Evolutionary conservation across 1,140 invertebrate species (phyloP).

Genomic region (Camponotus floridanus): DNA sequence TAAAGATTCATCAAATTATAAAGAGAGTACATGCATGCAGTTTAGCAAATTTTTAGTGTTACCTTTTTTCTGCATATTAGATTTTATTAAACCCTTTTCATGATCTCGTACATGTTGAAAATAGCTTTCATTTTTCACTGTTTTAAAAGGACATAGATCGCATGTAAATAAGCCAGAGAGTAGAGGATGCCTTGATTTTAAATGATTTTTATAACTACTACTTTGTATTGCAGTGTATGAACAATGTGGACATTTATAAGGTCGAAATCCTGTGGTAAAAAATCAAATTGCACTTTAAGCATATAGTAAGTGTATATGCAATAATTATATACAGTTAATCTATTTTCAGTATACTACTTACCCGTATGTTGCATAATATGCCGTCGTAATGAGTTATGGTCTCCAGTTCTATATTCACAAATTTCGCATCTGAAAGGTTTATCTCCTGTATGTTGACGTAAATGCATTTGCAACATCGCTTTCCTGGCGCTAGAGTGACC

Average conservation of each 20-base stretch:
- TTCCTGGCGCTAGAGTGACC: constrained; percentile 91
- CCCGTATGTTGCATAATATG: constrained; percentile 93
- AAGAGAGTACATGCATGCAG: not conserved
- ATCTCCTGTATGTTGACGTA: constrained; percentile 91
- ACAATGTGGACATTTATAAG: constrained; percentile 91
- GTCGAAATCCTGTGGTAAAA: constrained; percentile 82
- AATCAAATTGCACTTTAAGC: constrained; percentile 20
- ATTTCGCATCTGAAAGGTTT: constrained; percentile 91
- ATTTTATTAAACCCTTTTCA: constrained; percentile 85
- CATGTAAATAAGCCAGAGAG: constrained; percentile 87
- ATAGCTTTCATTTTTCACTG: constrained; percentile 88
- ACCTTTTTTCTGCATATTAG: constrained; percentile 77
- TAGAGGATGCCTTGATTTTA: constrained; percentile 89
- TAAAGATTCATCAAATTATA: constrained; percentile 11
- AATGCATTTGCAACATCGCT: constrained; percentile 90
- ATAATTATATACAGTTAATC: not conserved
- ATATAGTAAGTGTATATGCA: not conserved
- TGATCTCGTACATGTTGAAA: constrained; percentile 87
- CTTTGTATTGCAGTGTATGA: constrained; percentile 90
- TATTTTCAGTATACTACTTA: constrained; percentile 68
- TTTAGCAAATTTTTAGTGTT: constrained; percentile 24
- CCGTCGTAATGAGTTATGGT: constrained; percentile 91
- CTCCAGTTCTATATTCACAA: constrained; percentile 90
- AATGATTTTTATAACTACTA: constrained; percentile 89
- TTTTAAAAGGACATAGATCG: constrained; percentile 87